A percentile compares a stretch with the other conserved stretches of the same genome.
Evolutionary conservation across 2,888 invertebrate genomes (phyloP).

Genomic region (Halocaridina rubra): DNA sequence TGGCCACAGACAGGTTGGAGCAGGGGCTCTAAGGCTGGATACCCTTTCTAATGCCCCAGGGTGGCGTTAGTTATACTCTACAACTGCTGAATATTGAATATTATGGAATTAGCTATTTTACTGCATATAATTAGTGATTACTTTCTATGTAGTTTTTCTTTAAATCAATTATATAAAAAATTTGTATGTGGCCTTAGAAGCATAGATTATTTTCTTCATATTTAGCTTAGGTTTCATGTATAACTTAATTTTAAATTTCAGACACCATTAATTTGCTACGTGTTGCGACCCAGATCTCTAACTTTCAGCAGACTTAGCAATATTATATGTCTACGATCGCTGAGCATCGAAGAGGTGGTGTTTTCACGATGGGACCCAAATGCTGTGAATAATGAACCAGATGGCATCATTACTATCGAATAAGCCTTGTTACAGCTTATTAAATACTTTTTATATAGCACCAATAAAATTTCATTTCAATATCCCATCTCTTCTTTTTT

Average conservation of each 20-base stretch:
- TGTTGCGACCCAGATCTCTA: constrained; percentile 71
- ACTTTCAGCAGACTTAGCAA: constrained; percentile 67
- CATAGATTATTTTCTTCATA: neutral
- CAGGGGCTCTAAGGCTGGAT: too few relatives aligned
- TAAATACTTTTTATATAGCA: neutral
- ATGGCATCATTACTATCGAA: neutral
- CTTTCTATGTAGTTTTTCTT: too few relatives aligned
- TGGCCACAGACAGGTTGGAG: too few relatives aligned
- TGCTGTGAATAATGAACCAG: neutral
- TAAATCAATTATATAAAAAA: too few relatives aligned
- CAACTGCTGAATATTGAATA: too few relatives aligned
- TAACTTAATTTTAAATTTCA: neutral
- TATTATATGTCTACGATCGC: constrained; percentile 72
- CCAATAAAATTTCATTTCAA: neutral
- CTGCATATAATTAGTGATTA: too few relatives aligned
- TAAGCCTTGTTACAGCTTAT: neutral
- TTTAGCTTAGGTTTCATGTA: neutral
- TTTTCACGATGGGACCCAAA: constrained; percentile 28
- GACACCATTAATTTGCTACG: constrained; percentile 73
- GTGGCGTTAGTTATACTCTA: too few relatives aligned
- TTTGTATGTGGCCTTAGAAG: too few relatives aligned
- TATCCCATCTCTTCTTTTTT: neutral
- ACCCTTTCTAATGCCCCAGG: too few relatives aligned
- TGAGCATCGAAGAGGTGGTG: constrained; percentile 66
- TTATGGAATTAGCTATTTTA: too few relatives aligned